Conservation (phyloP, 2,888 invertebrate species). For the Amphipyra berbera region DNA sequence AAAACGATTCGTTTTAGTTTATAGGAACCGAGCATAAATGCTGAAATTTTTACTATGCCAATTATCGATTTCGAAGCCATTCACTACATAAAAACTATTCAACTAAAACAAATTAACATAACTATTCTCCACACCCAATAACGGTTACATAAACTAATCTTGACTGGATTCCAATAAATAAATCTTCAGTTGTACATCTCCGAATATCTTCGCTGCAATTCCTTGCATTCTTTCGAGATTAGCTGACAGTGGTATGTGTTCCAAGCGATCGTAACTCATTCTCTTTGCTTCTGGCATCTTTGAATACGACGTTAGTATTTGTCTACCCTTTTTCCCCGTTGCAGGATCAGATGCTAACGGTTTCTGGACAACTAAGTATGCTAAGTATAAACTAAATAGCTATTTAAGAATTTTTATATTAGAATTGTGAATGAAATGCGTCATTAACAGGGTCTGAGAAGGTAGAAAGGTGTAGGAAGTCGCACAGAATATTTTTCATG, state of each 20-base stretch:
- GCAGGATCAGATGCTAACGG: background rate
- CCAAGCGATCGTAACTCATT: slow-evolving; percentile 37
- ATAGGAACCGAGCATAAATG: no score
- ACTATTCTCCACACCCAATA: background rate
- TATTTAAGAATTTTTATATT: no score
- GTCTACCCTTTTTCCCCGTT: slow-evolving; percentile 3
- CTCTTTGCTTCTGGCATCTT: slow-evolving; percentile 22
- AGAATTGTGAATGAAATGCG: no score
- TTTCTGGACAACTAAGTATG: background rate
- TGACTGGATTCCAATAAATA: slow-evolving; percentile 26
- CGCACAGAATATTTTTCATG: no score
- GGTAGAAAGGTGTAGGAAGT: no score
- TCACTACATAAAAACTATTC: background rate
- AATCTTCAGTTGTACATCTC: slow-evolving; percentile 20
- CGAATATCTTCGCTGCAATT: slow-evolving; percentile 27
- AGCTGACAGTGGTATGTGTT: slow-evolving; percentile 23
- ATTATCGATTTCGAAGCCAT: background rate
- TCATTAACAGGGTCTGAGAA: no score
- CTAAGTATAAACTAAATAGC: no score
- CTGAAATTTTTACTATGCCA: background rate
- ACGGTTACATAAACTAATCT: slow-evolving; percentile 1
- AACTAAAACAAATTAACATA: slow-evolving; percentile 14
- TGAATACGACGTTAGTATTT: slow-evolving; percentile 25
- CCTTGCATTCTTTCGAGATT: slow-evolving; percentile 26
- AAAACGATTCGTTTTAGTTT: no score